A percentile compares a stretch with the other conserved stretches of the same genome.
These are phyloP conservation scores for Schizopygopsis pylzovi DNA, from an alignment of 2,797 vertebrate species.

Conservation along the genomic window DNA sequence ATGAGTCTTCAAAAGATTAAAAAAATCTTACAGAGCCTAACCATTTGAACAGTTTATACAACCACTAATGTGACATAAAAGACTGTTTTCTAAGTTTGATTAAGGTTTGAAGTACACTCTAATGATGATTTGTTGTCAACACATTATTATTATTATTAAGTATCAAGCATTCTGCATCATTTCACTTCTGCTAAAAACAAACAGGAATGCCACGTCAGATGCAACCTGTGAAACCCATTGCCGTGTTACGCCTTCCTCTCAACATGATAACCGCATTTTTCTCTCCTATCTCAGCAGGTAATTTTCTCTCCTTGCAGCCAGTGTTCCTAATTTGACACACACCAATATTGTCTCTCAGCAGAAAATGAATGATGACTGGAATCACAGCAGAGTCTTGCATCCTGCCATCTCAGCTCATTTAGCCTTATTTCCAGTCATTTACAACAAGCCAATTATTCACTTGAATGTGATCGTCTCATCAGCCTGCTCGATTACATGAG, in stretches of 20 bases:
- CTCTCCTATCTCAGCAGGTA: constrained; percentile 14
- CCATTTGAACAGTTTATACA: neutral
- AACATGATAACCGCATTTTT: constrained; percentile 12
- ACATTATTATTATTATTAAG: constrained; percentile 18
- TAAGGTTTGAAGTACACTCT: neutral
- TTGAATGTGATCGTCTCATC: constrained; percentile 42
- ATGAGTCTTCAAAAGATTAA: neutral
- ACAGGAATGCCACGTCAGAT: neutral
- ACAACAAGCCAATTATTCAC: constrained; percentile 44
- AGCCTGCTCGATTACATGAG: constrained; percentile 33
- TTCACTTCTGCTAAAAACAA: constrained; percentile 21
- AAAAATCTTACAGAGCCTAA: neutral
- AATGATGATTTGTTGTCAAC: constrained; percentile 4
- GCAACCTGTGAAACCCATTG: constrained; percentile 17
- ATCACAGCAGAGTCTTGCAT: constrained; percentile 37
- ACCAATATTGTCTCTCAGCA: constrained; percentile 28
- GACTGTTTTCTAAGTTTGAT: neutral
- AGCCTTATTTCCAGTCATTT: constrained; percentile 46
- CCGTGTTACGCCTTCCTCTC: neutral
- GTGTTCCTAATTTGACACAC: constrained; percentile 39
- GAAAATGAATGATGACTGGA: constrained; percentile 36
- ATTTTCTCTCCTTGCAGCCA: constrained; percentile 25
- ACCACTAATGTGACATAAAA: neutral
- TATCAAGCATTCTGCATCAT: constrained; percentile 3
- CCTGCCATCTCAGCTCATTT: constrained; percentile 47